phyloP scores from a whole-genome alignment of 2,113 vertebrate species.

The Ophthalmolycus amberensis region DNA sequence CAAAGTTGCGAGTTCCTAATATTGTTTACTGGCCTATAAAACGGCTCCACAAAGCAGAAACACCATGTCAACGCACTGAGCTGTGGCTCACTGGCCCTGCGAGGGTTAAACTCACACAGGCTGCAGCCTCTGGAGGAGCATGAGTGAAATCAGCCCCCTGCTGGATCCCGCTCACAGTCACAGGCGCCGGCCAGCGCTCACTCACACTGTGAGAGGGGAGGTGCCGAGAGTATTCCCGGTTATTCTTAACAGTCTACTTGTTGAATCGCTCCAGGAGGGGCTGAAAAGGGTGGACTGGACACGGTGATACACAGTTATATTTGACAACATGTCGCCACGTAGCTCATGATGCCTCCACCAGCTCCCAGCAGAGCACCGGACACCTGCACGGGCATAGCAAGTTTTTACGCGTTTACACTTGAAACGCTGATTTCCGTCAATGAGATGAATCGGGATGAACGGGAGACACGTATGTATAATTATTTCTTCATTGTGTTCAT shows the following conservation, averaged over 20 bases:
- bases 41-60: background rate
- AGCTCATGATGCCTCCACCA: slow-evolving; percentile 61
- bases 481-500: background rate
- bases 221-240: slow-evolving; percentile 53
- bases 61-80: background rate
- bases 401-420: slow-evolving; percentile 45
- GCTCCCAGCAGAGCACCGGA: slow-evolving; percentile 30
- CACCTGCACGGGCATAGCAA: slow-evolving; percentile 40
- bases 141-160: slow-evolving; percentile 70
- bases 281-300: slow-evolving; percentile 33
- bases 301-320: background rate
- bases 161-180: slow-evolving; percentile 63
- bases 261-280: slow-evolving; percentile 79
- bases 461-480: slow-evolving; percentile 55
- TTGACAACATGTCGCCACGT: slow-evolving; percentile 53
- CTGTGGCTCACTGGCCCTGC: slow-evolving; percentile 42
- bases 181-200: slow-evolving; percentile 42
- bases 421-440: slow-evolving; percentile 40
- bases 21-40: background rate
- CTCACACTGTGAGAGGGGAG: slow-evolving; percentile 45
- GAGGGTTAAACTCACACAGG: slow-evolving; percentile 75
- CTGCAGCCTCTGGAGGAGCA: slow-evolving; percentile 79
- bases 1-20: background rate
- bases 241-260: slow-evolving; percentile 79
- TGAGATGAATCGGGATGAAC: slow-evolving; percentile 27